phyloP scores from a whole-genome alignment of 2,888 invertebrate genomes.

The Meloe dianella region DNA sequence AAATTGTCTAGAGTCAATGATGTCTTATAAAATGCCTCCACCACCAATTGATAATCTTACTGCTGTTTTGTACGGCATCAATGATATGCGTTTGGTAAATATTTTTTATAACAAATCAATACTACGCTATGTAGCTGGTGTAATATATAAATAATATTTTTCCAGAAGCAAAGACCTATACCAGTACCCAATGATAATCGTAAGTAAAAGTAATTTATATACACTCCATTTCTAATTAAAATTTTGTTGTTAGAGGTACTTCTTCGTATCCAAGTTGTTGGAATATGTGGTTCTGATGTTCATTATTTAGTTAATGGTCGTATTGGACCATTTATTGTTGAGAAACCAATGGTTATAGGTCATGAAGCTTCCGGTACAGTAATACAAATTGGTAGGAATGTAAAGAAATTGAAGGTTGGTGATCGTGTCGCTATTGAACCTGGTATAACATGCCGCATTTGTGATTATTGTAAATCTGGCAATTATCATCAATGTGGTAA shows the following conservation, averaged over 20 bases:
- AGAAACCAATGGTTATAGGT: conserved; percentile 91
- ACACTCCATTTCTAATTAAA: no score
- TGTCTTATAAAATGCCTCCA: no score
- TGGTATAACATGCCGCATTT: conserved; percentile 85
- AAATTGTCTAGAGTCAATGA: no score
- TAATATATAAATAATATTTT: no score
- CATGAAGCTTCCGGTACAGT: conserved; percentile 90
- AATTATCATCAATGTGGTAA: conserved; percentile 90
- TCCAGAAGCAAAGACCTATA: conserved; percentile 82
- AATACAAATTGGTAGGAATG: conserved; percentile 74
- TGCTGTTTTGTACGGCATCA: conserved; percentile 74
- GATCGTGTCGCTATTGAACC: conserved; percentile 96
- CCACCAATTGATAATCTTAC: conserved; percentile 70
- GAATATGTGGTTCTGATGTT: conserved; percentile 97
- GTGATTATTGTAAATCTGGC: conserved; percentile 85
- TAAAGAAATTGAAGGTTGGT: conserved; percentile 72
- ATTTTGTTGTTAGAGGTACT: conserved; percentile 81
- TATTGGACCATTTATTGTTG: conserved; percentile 87
- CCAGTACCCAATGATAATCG: conserved; percentile 79
- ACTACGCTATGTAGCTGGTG: no score
- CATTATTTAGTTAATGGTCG: conserved; percentile 86
- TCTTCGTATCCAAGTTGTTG: conserved; percentile 87
- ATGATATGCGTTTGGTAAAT: conserved; percentile 77
- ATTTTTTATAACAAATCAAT: conserved; percentile 16
- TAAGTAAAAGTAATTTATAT: no score